Percentiles rank a stretch among this genome's conserved stretches.
Evolutionary conservation across 1,140 invertebrate species (phyloP).

Genomic region (Ceratitis capitata): DNA sequence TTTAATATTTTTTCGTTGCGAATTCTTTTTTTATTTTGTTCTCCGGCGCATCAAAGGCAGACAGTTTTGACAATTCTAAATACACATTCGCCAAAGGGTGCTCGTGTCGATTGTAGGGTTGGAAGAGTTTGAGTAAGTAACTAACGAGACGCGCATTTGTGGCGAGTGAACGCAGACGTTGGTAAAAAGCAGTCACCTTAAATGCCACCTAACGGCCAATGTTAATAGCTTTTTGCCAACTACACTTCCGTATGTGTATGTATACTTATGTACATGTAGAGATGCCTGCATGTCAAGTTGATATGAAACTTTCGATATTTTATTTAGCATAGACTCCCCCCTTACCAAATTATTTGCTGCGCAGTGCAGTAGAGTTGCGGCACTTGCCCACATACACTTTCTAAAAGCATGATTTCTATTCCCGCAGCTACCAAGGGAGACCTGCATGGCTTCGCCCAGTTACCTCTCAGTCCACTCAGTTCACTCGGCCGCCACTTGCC

Average conservation of each 20-base stretch:
- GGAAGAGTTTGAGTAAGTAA: neutral
- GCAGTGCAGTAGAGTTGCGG: neutral
- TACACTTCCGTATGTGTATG: neutral
- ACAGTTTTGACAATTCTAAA: slow-evolving; percentile 35
- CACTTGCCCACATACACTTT: too few species aligned
- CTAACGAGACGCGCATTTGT: neutral
- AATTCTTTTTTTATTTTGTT: neutral
- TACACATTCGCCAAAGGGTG: neutral
- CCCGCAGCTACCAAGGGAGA: neutral
- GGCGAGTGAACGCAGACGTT: neutral
- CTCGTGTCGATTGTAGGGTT: neutral
- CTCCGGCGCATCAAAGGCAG: neutral
- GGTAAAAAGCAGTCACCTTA: slow-evolving; percentile 5
- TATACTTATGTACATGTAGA: neutral
- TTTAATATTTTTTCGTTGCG: neutral
- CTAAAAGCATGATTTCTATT: neutral
- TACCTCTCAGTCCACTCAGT: neutral
- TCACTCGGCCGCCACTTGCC: neutral
- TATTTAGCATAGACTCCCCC: neutral
- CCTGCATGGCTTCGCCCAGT: neutral
- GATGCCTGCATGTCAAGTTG: neutral
- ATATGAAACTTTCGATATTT: slow-evolving; percentile 11
- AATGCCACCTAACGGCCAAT: slow-evolving; percentile 15
- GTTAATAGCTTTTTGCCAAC: slow-evolving; percentile 6
- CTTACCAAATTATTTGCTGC: neutral